Conservation (phyloP, 2,888 invertebrate genomes). For the Phyto melanocephala region DNA sequence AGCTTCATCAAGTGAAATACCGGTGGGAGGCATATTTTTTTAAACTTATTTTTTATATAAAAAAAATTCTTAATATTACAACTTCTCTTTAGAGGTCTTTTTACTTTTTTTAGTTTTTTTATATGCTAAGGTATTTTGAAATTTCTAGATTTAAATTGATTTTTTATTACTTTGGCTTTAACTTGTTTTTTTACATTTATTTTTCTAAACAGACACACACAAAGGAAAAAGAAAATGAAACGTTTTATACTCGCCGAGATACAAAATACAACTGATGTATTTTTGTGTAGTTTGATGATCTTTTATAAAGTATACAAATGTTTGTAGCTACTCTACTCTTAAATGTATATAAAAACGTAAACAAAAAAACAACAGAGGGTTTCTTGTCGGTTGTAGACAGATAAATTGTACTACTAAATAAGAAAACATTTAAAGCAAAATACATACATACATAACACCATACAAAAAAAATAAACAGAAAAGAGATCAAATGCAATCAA, state of each 20-base stretch:
- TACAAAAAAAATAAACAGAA: not conserved
- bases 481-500: not conserved
- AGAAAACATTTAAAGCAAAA: not conserved
- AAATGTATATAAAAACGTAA: conserved; percentile 15
- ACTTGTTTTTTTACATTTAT: not conserved
- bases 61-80: not conserved
- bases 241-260: conserved; percentile 52
- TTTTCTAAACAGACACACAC: not conserved
- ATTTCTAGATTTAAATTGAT: not conserved
- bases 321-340: too few relatives aligned
- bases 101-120: not conserved
- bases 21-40: conserved; percentile 75
- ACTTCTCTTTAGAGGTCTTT: not conserved
- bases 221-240: conserved; percentile 6
- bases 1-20: conserved; percentile 68
- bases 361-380: not conserved
- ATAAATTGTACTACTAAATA: not conserved
- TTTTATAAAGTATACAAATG: conserved; percentile 64
- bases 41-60: not conserved
- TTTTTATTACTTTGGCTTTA: not conserved
- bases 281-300: conserved; percentile 49
- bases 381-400: not conserved
- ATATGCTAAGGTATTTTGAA: not conserved
- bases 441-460: not conserved
- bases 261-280: conserved; percentile 64